phyloP scores from a whole-genome alignment of 2,113 vertebrate genomes.

The Heliornis fulica region DNA sequence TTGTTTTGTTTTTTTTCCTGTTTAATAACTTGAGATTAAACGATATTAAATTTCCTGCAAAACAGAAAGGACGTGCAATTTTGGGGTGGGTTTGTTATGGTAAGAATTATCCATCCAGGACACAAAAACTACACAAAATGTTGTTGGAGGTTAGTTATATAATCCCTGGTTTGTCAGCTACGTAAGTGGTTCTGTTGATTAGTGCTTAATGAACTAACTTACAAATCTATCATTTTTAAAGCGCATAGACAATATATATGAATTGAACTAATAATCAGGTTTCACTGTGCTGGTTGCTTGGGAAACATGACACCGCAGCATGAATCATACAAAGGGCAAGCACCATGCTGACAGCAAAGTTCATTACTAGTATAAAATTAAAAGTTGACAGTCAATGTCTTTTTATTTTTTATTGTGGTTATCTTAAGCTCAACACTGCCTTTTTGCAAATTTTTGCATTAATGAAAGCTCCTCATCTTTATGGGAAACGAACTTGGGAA shows the following conservation, averaged over 20 bases:
- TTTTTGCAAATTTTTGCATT: slow-evolving; percentile 4
- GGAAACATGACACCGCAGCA: not conserved
- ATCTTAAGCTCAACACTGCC: not conserved
- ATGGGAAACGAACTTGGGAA: not conserved
- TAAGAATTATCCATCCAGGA: not conserved
- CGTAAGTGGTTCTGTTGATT: not conserved
- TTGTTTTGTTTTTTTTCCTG: not conserved
- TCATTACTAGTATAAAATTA: not conserved
- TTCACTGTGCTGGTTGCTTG: not conserved
- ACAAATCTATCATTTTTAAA: not conserved
- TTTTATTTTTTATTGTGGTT: not conserved
- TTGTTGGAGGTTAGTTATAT: not conserved
- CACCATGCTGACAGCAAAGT: not conserved
- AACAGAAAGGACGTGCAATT: not conserved
- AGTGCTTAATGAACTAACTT: not conserved
- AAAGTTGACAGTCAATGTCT: not conserved
- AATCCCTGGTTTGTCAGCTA: not conserved
- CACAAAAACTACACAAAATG: not conserved
- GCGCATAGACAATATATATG: not conserved
- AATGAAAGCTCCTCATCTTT: not conserved
- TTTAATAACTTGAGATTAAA: not conserved
- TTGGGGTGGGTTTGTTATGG: not conserved
- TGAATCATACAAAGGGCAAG: not conserved
- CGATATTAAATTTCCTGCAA: not conserved
- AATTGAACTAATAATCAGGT: not conserved